These are phyloP conservation scores for Hemitrygon akajei DNA, from an alignment of 2,797 vertebrate genomes.

Conservation along the genomic window DNA sequence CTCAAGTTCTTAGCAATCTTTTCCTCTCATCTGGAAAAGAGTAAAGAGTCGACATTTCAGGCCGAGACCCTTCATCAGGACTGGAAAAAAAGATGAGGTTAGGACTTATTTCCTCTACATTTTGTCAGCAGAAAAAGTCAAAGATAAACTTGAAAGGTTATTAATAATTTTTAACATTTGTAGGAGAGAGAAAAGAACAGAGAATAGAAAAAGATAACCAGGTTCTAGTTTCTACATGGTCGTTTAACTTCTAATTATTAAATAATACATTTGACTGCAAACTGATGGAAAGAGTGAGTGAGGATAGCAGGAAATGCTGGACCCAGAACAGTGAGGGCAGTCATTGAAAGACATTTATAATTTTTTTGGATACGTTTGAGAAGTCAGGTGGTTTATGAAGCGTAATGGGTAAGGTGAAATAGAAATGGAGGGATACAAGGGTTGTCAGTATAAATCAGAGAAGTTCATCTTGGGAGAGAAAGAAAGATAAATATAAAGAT, in stretches of 20 bases:
- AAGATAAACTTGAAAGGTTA: not conserved
- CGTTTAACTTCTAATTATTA: not conserved
- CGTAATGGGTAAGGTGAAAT: not conserved
- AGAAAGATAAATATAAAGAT: not conserved
- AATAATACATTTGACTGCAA: not conserved
- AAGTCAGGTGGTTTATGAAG: not conserved
- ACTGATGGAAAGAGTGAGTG: not conserved
- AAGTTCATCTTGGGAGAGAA: not conserved
- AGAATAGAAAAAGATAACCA: not conserved
- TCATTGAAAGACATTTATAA: not conserved
- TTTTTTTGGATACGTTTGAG: not conserved
- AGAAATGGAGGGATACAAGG: not conserved
- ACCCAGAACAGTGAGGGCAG: no score
- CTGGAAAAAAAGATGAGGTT: no score
- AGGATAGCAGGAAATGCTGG: no score
- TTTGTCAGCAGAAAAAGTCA: not conserved
- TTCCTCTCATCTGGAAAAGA: no score
- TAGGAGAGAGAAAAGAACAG: not conserved
- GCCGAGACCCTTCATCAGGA: no score
- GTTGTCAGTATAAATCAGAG: not conserved
- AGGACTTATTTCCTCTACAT: not conserved
- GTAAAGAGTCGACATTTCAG: no score
- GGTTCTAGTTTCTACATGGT: not conserved
- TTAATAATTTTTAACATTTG: not conserved
- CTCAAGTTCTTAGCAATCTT: no score